Base-by-base conservation (phyloP, 2,888 invertebrate genomes). In the Lacanobia wlatinum region DNA sequence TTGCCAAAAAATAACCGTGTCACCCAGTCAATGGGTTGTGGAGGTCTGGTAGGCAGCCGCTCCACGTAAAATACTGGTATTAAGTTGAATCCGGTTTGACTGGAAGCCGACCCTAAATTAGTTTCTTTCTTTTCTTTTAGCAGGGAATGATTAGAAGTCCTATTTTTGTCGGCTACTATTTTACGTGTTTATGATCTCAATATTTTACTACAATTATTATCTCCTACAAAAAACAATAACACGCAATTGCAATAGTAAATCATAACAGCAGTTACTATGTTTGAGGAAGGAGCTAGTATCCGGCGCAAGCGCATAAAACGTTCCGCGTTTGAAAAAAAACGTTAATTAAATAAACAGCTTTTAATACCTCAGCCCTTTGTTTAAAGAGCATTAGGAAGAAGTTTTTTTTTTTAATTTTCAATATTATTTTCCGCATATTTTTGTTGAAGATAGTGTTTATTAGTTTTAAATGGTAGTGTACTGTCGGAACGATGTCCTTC, bases 261-360 rank as follows among this genome's bases (percentile, higher is more conserved):
- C 67, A 73, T 68, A 72, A 81, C 68, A 73, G 21, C 58, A 67
- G 74, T 83, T 73, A 78, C 70, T 34, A 62, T 84, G 86, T 89
- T 88, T 87, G 78, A 89, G 89, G 89, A 89, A 89, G 90, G 73
- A 63, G 63, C 52, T 23, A 61, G 76, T 80, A 85, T 90, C 89
- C 89, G 86, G 83, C 80, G 79, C 78, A 34, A 46, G 68, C 75
- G 76, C 68, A 81, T 68, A 80, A 67, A 70, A 79, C 69, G 84
- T 89, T 89, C 90, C 89, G 90, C 63, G 74, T 87, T 78, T 70
- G 59, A 74, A 48, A 56, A 28, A 78, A 74, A 68, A 76, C 79
- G 74, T 73, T 79, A 78, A 78, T 85, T 79, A 79, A 73, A 77
- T 64, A 80, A 70, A 80, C 73, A 61, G 59, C 66, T 80, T 63